A percentile compares a stretch with the other conserved stretches of the same genome.
phyloP scores from a whole-genome alignment of 2,888 invertebrate species.

The Flexamia atlantica region DNA sequence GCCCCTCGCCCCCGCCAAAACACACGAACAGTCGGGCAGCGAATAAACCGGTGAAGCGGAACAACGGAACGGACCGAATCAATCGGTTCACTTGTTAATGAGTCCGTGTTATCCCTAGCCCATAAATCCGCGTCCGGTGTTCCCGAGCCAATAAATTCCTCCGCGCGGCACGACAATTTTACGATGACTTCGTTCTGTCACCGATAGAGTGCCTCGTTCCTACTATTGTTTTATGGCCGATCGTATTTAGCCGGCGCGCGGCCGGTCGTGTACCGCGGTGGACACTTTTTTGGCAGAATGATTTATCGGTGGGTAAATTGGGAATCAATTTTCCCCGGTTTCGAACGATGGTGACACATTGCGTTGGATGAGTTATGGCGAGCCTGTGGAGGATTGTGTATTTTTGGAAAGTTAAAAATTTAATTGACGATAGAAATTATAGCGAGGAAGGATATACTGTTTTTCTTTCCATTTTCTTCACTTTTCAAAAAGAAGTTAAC shows the following conservation, averaged over 20 bases:
- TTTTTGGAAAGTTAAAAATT: neutral
- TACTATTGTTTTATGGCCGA: slow-evolving; percentile 49
- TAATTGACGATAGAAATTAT: too few species aligned
- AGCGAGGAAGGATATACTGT: too few species aligned
- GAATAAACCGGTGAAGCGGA: slow-evolving; percentile 14
- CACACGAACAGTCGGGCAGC: neutral
- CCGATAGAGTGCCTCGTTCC: slow-evolving; percentile 40
- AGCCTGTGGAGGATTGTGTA: neutral
- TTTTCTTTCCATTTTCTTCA: too few species aligned
- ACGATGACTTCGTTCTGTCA: slow-evolving; percentile 57
- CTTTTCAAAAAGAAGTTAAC: too few species aligned
- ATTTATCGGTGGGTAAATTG: slow-evolving; percentile 17
- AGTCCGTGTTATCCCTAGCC: slow-evolving; percentile 52
- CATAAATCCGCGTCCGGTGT: slow-evolving; percentile 45
- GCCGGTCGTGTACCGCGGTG: slow-evolving; percentile 10
- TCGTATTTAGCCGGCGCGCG: neutral
- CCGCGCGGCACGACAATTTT: slow-evolving; percentile 56
- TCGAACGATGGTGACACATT: slow-evolving; percentile 42
- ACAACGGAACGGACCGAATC: too few species aligned
- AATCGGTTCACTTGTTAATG: slow-evolving; percentile 58
- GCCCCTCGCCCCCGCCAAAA: neutral
- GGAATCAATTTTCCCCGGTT: slow-evolving; percentile 13
- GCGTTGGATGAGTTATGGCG: neutral
- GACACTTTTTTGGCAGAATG: slow-evolving; percentile 18
- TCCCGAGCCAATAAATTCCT: slow-evolving; percentile 53